These are phyloP conservation scores for Ceyx melanurus DNA, from an alignment of 2,113 vertebrate species.

Conservation along the genomic window DNA sequence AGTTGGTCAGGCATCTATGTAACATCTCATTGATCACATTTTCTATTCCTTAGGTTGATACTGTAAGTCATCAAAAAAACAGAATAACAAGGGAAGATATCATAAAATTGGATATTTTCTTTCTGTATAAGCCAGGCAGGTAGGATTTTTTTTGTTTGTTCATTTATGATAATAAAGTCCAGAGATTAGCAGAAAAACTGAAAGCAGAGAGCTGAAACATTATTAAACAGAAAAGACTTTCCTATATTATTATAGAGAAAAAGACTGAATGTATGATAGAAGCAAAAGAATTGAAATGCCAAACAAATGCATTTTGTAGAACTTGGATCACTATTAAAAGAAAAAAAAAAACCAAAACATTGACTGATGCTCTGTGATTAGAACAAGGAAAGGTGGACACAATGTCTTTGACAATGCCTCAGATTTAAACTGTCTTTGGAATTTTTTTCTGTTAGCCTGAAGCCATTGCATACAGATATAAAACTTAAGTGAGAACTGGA, in stretches of 20 bases:
- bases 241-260: background rate
- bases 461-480: background rate
- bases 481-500: background rate
- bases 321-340: background rate
- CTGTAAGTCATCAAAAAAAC: background rate
- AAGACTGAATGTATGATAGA: background rate
- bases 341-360: too few relatives aligned
- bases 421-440: background rate
- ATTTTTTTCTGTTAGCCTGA: background rate
- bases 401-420: background rate
- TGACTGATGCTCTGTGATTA: background rate
- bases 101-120: background rate
- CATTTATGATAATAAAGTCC: background rate
- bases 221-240: background rate
- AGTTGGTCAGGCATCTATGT: background rate
- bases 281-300: background rate
- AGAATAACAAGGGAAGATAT: background rate
- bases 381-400: background rate
- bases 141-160: background rate
- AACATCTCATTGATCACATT: background rate
- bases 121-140: background rate
- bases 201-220: background rate
- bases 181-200: background rate
- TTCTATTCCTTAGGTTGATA: background rate
- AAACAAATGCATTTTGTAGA: background rate